Base-by-base conservation (phyloP, 2,113 vertebrate genomes). In the Solea senegalensis region DNA sequence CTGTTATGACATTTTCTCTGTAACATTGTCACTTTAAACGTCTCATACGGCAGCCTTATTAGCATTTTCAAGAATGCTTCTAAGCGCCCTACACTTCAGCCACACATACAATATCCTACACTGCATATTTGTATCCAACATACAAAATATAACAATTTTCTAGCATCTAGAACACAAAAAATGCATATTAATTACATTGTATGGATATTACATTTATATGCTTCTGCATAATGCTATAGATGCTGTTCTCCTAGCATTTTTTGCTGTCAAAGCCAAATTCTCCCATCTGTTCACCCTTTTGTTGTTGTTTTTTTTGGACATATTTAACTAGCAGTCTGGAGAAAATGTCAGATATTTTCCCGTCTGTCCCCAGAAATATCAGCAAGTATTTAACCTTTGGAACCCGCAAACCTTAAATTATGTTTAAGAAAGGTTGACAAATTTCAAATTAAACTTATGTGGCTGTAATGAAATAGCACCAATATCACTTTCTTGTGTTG, bases 61-160 rank as follows among this genome's bases (percentile, higher is more conserved):
- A 46, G 61, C 66, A 82, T 82, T 86, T 74, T 59, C 48, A 50
- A 62, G 45, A 48, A 62, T 56, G 53, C 58, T 39, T 66, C 50
- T n/a, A 34, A 45, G 9, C 28, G 41, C 15, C 15, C 60, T 12
- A 34, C 9, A 53, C 40, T 52, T 66, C 57, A 15, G 62, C 44
- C 63, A 63, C 60, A 56, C 26, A 28, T 65, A 34, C 34, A 34
- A 46, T 15, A 64, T 14, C 56, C 56, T 43, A 27, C 14, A 28
- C 9, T 8, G 7, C 40, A 46, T 28, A 61, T 0, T 7, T 27
- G 10, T 11, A 8, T 50, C 39, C 58, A 2, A 26, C 11, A 43
- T 15, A 48, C 13, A 34, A 13, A 2, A 34, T 52, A 12, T 48
- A 14, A 49, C 41, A 4, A 53, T 56, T 41, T 59, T 40, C 28